Conservation (phyloP, 2,113 vertebrate species). For the Pachyramphus minor region DNA sequence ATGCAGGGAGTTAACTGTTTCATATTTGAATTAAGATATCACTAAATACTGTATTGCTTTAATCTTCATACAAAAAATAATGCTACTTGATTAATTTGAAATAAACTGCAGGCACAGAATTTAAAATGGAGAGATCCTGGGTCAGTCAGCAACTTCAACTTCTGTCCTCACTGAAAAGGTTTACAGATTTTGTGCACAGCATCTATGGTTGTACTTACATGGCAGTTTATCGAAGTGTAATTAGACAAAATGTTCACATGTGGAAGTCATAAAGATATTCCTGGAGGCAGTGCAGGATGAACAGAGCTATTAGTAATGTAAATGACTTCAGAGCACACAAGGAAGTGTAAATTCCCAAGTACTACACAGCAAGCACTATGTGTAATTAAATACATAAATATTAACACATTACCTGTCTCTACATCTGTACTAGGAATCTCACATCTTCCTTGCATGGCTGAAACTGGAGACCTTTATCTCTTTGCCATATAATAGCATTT, state of each 20-base stretch:
- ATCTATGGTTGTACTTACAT: neutral
- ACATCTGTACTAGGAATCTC: neutral
- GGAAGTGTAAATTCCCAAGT: neutral
- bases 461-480: neutral
- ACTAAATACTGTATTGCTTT: neutral
- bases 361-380: neutral
- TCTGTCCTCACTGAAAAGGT: neutral
- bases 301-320: neutral
- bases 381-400: constrained; percentile 15
- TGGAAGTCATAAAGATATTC: neutral
- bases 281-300: neutral
- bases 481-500: neutral
- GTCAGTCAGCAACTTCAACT: neutral
- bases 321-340: neutral
- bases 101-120: neutral
- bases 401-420: neutral
- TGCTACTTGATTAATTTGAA: neutral
- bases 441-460: neutral
- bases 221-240: neutral
- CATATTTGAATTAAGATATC: neutral
- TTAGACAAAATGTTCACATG: neutral
- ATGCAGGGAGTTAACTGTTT: neutral
- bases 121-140: neutral
- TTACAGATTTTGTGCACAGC: neutral
- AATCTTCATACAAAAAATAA: neutral